Percentiles rank a stretch among this genome's conserved stretches.
phyloP scores from a whole-genome alignment of 1,140 invertebrate genomes.

The Holotrichia oblita region DNA sequence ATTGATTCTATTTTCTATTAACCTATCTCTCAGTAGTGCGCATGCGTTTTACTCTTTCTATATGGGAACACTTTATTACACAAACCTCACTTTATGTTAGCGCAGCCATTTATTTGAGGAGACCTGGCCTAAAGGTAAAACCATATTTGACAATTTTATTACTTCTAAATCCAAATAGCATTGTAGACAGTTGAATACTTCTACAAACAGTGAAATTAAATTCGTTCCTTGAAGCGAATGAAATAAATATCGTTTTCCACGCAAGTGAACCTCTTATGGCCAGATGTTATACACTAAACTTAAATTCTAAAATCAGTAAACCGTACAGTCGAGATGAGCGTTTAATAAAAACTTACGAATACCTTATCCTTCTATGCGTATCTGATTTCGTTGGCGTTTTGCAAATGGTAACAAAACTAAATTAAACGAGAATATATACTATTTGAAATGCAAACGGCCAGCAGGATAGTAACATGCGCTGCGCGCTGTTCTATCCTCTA shows the following conservation, averaged over 20 bases:
- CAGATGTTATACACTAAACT: not conserved
- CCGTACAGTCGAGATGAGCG: not conserved
- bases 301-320: not conserved
- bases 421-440: not conserved
- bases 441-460: conserved; percentile 2
- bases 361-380: not conserved
- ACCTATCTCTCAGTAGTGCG: too few relatives aligned
- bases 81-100: too few relatives aligned
- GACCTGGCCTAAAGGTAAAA: too few relatives aligned
- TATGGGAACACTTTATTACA: too few relatives aligned
- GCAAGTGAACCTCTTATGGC: not conserved
- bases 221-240: not conserved
- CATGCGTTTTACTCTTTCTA: too few relatives aligned
- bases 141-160: too few relatives aligned
- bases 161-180: too few relatives aligned
- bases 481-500: not conserved
- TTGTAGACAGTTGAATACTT: too few relatives aligned
- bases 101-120: too few relatives aligned
- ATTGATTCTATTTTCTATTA: too few relatives aligned
- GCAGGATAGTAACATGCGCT: not conserved
- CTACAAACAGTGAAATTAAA: not conserved
- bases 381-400: conserved; percentile 5
- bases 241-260: not conserved
- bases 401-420: conserved; percentile 10
- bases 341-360: conserved; percentile 11